A percentile compares a stretch with the other conserved stretches of the same genome.
These are phyloP conservation scores for Lithophane ornitopus DNA, from an alignment of 2,888 invertebrate genomes.

Conservation along the genomic window DNA sequence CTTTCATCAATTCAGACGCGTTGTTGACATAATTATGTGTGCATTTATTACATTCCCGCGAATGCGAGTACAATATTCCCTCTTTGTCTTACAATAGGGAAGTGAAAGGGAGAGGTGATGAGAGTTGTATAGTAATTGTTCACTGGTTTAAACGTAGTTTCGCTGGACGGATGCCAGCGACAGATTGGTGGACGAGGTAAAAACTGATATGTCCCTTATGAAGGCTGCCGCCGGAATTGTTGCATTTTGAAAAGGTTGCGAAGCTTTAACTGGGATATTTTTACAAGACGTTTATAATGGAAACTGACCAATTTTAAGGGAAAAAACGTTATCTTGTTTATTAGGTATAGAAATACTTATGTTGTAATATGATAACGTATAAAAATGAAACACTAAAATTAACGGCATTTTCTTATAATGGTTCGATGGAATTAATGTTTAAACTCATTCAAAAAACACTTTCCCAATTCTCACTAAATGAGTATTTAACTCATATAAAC, in stretches of 20 bases:
- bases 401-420: neutral
- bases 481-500: neutral
- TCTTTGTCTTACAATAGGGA: conserved; percentile 43
- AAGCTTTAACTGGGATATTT: neutral
- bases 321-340: neutral
- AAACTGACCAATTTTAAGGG: neutral
- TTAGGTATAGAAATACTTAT: neutral
- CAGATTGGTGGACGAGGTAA: conserved; percentile 52
- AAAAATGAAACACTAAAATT: neutral
- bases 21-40: conserved; percentile 44
- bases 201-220: conserved; percentile 54
- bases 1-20: conserved; percentile 43
- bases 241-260: conserved; percentile 26
- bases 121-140: conserved; percentile 57
- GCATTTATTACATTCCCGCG: conserved; percentile 44
- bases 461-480: neutral
- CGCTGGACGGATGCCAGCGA: conserved; percentile 63
- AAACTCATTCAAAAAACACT: neutral
- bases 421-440: neutral
- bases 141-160: conserved; percentile 44
- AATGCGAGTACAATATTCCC: conserved; percentile 17
- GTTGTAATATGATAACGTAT: neutral
- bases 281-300: neutral
- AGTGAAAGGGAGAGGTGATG: conserved; percentile 42
- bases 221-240: conserved; percentile 28